Conservation (phyloP, 2,888 invertebrate genomes). For the Platypus cylindrus region DNA sequence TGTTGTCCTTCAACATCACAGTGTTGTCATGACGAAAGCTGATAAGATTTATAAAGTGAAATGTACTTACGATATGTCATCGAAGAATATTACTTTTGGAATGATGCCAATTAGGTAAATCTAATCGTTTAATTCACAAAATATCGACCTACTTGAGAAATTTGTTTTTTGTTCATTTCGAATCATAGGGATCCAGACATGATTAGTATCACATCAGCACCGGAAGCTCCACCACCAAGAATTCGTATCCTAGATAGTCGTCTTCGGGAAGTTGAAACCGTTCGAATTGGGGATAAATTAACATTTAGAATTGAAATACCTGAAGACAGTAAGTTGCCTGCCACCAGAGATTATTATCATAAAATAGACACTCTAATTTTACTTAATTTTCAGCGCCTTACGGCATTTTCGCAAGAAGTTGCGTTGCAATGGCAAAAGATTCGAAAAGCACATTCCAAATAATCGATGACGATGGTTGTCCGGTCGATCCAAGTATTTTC, state of each 20-base stretch:
- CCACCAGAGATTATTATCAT: not conserved
- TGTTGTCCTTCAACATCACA: constrained; percentile 87
- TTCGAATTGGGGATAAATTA: constrained; percentile 85
- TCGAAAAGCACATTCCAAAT: constrained; percentile 93
- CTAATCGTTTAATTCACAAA: constrained; percentile 1
- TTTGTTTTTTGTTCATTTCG: constrained; percentile 5
- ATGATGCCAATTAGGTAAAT: constrained; percentile 86
- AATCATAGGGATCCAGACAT: constrained; percentile 75
- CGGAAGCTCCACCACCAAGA: constrained; percentile 87
- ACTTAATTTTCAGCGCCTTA: constrained; percentile 63
- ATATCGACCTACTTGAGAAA: not conserved
- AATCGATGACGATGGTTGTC: constrained; percentile 90
- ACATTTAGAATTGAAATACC: constrained; percentile 94
- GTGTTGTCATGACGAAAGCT: constrained; percentile 92
- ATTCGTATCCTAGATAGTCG: constrained; percentile 82
- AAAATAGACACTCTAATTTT: not conserved
- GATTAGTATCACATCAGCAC: constrained; percentile 91
- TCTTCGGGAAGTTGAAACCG: constrained; percentile 83
- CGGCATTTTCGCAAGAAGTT: constrained; percentile 89
- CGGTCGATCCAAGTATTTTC: constrained; percentile 86
- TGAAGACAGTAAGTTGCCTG: constrained; percentile 69
- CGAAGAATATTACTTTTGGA: constrained; percentile 91
- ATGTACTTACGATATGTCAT: constrained; percentile 92
- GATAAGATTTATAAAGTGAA: constrained; percentile 95
- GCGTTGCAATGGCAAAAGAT: constrained; percentile 94